These are phyloP conservation scores for Gryllus bimaculatus DNA, from an alignment of 1,140 invertebrate genomes.

Conservation along the genomic window DNA sequence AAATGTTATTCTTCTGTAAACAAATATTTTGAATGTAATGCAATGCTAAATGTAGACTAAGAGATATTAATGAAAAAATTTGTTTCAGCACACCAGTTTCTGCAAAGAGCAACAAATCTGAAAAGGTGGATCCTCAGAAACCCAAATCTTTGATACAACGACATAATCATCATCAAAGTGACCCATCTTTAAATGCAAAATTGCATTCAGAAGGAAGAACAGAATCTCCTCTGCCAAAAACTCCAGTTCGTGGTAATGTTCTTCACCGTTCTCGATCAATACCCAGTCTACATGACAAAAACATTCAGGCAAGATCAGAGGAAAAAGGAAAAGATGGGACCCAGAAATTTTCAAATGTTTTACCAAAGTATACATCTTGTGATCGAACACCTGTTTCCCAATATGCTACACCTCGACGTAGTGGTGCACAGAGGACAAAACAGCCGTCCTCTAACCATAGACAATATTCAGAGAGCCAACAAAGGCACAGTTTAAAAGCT, in stretches of 20 bases:
- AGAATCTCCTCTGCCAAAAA: slow-evolving; percentile 3
- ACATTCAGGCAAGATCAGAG: neutral
- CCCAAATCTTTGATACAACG: neutral
- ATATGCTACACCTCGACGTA: slow-evolving; percentile 30
- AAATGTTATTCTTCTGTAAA: too few species aligned
- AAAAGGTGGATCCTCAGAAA: neutral
- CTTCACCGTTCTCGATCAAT: slow-evolving; percentile 17
- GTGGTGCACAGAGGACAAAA: neutral
- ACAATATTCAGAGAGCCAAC: neutral
- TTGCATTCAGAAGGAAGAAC: slow-evolving; percentile 24
- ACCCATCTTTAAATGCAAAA: slow-evolving; percentile 6
- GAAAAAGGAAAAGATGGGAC: slow-evolving; percentile 26
- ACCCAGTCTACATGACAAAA: slow-evolving; percentile 2
- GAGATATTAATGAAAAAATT: too few species aligned
- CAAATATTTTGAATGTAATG: too few species aligned
- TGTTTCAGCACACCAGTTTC: neutral
- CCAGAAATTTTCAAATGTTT: neutral
- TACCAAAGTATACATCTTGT: slow-evolving; percentile 10
- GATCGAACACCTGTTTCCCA: slow-evolving; percentile 29
- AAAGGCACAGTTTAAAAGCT: slow-evolving; percentile 32
- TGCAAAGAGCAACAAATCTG: neutral
- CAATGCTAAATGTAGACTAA: too few species aligned
- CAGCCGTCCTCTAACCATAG: neutral
- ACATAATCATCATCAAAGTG: neutral
- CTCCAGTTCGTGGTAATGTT: slow-evolving; percentile 2